A percentile compares a stretch with the other conserved stretches of the same genome.
Evolutionary conservation across 2,888 invertebrate species (phyloP).

Genomic region (Nymphalis c-album): DNA sequence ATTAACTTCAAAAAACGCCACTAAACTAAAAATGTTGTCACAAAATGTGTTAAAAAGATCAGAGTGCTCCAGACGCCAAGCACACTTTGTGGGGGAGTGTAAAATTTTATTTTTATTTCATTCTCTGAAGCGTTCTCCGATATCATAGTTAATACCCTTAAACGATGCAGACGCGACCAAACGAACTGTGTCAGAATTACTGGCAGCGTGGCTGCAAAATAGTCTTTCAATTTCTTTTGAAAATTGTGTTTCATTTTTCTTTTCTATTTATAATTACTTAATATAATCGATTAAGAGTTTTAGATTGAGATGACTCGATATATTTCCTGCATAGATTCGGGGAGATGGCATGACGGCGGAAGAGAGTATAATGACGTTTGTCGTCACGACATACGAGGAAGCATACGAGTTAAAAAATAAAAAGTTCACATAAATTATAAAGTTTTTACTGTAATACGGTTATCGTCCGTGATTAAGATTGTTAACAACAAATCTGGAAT

Average conservation of each 20-base stretch:
- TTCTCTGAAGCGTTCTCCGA: constrained; percentile 9
- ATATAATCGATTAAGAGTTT: not conserved
- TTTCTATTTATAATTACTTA: not conserved
- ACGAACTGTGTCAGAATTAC: constrained; percentile 10
- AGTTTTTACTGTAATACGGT: too few relatives aligned
- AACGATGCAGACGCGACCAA: constrained; percentile 21
- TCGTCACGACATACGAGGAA: too few relatives aligned
- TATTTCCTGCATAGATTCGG: too few relatives aligned
- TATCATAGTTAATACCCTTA: constrained; percentile 21
- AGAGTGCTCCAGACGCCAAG: constrained; percentile 16
- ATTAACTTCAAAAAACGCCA: constrained; percentile 1
- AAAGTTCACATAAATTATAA: too few relatives aligned
- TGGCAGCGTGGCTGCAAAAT: not conserved
- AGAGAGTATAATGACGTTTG: too few relatives aligned
- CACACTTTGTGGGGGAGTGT: constrained; percentile 9
- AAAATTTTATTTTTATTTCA: constrained; percentile 24
- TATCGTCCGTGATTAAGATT: too few relatives aligned
- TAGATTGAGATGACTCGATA: too few relatives aligned
- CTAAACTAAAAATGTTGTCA: not conserved
- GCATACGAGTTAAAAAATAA: too few relatives aligned
- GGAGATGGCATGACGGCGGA: too few relatives aligned
- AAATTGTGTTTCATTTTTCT: not conserved
- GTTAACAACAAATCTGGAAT: too few relatives aligned
- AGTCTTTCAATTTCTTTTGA: constrained; percentile 1
- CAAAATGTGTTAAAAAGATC: not conserved